These are phyloP conservation scores for Anthopleura sola DNA, from an alignment of 64 coral and sea anemone genomes.

Conservation along the genomic window DNA sequence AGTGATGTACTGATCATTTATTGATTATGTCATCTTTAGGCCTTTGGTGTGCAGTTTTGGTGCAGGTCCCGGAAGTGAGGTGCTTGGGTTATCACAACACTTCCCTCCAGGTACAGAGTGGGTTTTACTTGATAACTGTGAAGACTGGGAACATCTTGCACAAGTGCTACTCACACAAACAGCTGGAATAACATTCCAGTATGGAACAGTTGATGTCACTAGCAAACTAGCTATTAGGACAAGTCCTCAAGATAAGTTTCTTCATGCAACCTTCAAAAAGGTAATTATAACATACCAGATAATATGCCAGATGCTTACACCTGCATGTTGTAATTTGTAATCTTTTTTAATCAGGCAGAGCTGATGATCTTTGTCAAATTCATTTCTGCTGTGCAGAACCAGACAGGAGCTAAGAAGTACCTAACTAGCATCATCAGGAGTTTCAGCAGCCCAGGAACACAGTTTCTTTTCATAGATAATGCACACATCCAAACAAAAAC, in stretches of 20 bases:
- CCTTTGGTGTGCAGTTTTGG: conserved; percentile 89
- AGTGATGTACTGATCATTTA: too few relatives aligned
- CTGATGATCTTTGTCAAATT: conserved; percentile 90
- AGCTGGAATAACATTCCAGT: conserved; percentile 55
- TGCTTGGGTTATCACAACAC: conserved; percentile 77
- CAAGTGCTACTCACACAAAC: conserved; percentile 67
- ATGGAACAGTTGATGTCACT: conserved; percentile 74
- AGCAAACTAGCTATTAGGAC: neutral
- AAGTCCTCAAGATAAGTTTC: neutral
- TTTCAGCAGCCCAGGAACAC: conserved; percentile 44
- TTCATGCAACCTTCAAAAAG: neutral
- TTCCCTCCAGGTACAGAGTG: conserved; percentile 80
- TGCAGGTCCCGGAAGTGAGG: conserved; percentile 95
- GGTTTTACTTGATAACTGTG: conserved; percentile 91
- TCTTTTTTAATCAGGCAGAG: conserved; percentile 44
- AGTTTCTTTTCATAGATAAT: conserved; percentile 98
- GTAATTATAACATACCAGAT: neutral
- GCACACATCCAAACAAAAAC: conserved; percentile 91
- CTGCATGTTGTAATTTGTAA: neutral
- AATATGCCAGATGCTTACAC: too few relatives aligned
- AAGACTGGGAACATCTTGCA: conserved; percentile 82
- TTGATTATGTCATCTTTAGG: conserved; percentile 26
- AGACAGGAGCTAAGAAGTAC: conserved; percentile 72
- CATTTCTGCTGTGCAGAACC: conserved; percentile 94
- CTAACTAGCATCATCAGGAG: conserved; percentile 56